Conservation (phyloP, 2,888 invertebrate genomes). For the Stegophylla sp. region DNA sequence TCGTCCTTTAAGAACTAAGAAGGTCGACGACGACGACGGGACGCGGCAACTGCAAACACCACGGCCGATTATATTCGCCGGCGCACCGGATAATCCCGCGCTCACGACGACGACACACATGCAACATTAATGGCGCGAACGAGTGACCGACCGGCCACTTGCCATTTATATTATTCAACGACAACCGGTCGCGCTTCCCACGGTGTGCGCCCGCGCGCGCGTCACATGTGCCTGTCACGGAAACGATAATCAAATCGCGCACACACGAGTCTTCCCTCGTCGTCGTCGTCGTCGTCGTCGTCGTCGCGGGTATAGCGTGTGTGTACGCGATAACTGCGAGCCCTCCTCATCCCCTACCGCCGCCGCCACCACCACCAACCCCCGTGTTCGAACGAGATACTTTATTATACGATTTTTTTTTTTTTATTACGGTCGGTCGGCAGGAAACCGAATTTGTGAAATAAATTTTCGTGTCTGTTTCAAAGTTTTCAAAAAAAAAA, state of each 20-base stretch:
- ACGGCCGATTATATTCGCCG: background rate
- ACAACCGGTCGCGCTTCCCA: constrained; percentile 54
- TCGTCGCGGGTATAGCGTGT: background rate
- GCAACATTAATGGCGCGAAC: constrained; percentile 56
- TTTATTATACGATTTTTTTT: background rate
- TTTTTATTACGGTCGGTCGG: background rate
- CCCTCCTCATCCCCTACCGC: too few species aligned
- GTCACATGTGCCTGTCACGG: constrained; percentile 38
- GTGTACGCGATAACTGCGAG: background rate
- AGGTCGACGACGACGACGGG: background rate
- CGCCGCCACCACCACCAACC: background rate
- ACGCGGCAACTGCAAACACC: too few species aligned
- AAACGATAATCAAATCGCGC: constrained; percentile 40
- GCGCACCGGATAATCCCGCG: constrained; percentile 37
- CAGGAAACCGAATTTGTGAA: background rate
- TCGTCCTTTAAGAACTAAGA: constrained; percentile 1
- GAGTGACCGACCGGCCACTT: constrained; percentile 55
- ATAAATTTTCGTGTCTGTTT: background rate
- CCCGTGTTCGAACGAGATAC: background rate
- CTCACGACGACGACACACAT: constrained; percentile 21
- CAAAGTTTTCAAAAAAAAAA: background rate
- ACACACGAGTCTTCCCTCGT: background rate
- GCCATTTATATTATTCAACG: constrained; percentile 58
- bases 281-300: background rate
- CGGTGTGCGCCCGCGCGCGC: constrained; percentile 20